Percentiles rank a stretch among this genome's conserved stretches.
phyloP scores from a whole-genome alignment of 2,797 vertebrate genomes.

The Syngnathus acus region DNA sequence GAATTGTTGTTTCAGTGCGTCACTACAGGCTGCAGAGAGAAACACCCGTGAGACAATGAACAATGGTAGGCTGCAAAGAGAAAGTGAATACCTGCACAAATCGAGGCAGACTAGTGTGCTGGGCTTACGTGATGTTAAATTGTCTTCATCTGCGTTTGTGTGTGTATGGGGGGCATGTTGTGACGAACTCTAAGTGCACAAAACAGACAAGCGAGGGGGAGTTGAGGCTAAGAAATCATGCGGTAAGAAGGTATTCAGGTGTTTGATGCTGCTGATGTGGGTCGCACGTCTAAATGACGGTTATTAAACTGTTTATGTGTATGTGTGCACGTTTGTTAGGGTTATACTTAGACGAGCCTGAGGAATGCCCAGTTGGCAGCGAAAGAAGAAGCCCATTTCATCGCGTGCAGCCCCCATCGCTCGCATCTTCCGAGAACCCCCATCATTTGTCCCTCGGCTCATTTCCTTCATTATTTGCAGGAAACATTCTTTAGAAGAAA shows the following conservation, averaged over 20 bases:
- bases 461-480: slow-evolving; percentile 40
- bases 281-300: slow-evolving; percentile 31
- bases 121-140: slow-evolving; percentile 28
- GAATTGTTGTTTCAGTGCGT: neutral
- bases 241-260: slow-evolving; percentile 57
- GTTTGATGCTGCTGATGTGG: slow-evolving; percentile 44
- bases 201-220: slow-evolving; percentile 42
- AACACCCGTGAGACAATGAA: neutral
- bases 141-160: slow-evolving; percentile 26
- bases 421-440: slow-evolving; percentile 26
- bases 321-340: slow-evolving; percentile 23
- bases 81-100: neutral
- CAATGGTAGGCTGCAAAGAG: neutral
- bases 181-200: too few species aligned
- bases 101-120: neutral
- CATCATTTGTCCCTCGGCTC: slow-evolving; percentile 6
- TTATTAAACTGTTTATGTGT: slow-evolving; percentile 27
- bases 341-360: slow-evolving; percentile 71
- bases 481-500: slow-evolving; percentile 32
- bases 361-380: slow-evolving; percentile 64
- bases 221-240: slow-evolving; percentile 30
- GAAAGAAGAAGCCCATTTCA: slow-evolving; percentile 61
- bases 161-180: slow-evolving; percentile 6
- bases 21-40: neutral
- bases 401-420: slow-evolving; percentile 43